A percentile compares a stretch with the other conserved stretches of the same genome.
These are phyloP conservation scores for Tor tambroides DNA, from an alignment of 2,113 vertebrate species.

Conservation along the genomic window DNA sequence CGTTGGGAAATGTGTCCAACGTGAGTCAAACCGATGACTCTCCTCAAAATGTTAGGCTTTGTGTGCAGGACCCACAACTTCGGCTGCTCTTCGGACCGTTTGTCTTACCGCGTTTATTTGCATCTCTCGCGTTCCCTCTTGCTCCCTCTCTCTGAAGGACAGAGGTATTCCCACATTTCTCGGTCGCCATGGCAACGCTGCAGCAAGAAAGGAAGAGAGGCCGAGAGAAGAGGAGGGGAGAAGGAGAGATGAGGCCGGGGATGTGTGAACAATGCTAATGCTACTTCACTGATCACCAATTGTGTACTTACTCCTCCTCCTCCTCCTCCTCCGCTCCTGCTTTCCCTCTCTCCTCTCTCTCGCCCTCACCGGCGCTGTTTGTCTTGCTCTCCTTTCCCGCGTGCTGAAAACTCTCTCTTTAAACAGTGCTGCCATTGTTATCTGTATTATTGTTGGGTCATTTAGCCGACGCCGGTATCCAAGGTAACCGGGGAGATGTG, in stretches of 20 bases:
- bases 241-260: constrained; percentile 52
- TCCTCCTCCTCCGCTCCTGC: neutral
- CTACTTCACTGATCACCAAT: constrained; percentile 71
- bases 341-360: constrained; percentile 30
- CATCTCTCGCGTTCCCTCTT: constrained; percentile 38
- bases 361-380: neutral
- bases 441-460: constrained; percentile 74
- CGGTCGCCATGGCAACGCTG: constrained; percentile 78
- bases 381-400: constrained; percentile 42
- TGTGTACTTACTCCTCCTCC: constrained; percentile 48
- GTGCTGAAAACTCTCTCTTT: constrained; percentile 66
- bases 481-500: constrained; percentile 69
- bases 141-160: constrained; percentile 78
- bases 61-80: constrained; percentile 49
- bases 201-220: constrained; percentile 75
- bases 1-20: constrained; percentile 49
- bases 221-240: constrained; percentile 62
- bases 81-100: constrained; percentile 57
- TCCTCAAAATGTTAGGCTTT: constrained; percentile 49
- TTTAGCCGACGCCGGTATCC: constrained; percentile 72
- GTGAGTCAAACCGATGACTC: constrained; percentile 51
- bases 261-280: constrained; percentile 75
- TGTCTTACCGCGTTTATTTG: neutral
- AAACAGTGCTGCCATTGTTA: constrained; percentile 65
- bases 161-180: constrained; percentile 82